These are phyloP conservation scores for Virgularia gustaviana DNA, from an alignment of 92 coral and sea anemone genomes.

Conservation along the genomic window DNA sequence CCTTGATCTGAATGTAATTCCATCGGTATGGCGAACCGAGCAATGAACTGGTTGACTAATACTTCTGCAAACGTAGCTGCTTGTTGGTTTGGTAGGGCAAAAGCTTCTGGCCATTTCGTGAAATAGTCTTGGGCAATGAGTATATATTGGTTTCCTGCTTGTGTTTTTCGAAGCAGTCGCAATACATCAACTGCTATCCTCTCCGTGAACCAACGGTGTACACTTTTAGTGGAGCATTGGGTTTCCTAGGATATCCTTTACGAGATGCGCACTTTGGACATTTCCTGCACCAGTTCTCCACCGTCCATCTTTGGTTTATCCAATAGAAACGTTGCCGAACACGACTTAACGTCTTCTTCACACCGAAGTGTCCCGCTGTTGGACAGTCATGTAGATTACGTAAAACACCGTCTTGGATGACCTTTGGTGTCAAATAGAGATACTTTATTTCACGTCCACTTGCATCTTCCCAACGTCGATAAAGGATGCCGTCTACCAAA, in stretches of 20 bases:
- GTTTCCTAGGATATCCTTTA: slow-evolving; percentile 25
- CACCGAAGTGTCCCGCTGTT: slow-evolving; percentile 11
- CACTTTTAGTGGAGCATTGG: slow-evolving; percentile 5
- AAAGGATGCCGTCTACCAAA: background rate
- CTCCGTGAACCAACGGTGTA: slow-evolving; percentile 1
- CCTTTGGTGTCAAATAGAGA: background rate
- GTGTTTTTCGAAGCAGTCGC: background rate
- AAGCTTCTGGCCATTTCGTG: slow-evolving; percentile 15
- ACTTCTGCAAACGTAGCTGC: slow-evolving; percentile 19
- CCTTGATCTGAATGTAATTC: background rate
- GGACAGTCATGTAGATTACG: background rate
- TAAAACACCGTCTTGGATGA: background rate
- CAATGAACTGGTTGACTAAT: background rate
- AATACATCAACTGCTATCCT: slow-evolving; percentile 6
- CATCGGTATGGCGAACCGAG: background rate
- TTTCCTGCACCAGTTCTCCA: slow-evolving; percentile 42
- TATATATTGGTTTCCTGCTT: background rate
- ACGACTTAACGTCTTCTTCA: slow-evolving; percentile 26
- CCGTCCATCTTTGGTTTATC: slow-evolving; percentile 18
- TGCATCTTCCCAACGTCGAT: background rate
- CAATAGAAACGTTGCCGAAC: slow-evolving; percentile 44
- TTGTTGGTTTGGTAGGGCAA: slow-evolving; percentile 14
- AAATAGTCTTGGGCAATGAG: background rate
- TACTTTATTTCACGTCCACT: background rate
- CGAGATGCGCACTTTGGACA: no score